Conservation (phyloP, 1,140 invertebrate species). For the Stegodyphus dumicola region DNA sequence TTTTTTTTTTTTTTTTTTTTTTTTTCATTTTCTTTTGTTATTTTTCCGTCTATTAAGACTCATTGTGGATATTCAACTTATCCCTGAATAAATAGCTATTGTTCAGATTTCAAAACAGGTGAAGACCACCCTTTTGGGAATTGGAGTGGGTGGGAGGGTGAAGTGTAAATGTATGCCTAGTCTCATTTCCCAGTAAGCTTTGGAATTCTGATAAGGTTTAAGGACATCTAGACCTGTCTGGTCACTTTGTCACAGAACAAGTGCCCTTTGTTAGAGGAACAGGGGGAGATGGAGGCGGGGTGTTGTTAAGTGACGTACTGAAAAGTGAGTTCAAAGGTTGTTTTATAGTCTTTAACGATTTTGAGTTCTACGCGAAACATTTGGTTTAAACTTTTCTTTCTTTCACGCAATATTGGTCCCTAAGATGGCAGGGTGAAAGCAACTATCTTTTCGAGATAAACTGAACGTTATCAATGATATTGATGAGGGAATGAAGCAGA, state of each 20-base stretch:
- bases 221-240: not conserved
- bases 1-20: no score
- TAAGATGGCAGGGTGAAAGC: not conserved
- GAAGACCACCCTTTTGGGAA: not conserved
- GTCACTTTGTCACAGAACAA: no score
- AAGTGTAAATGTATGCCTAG: no score
- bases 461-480: slow-evolving; percentile 6
- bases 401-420: no score
- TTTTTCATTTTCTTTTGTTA: no score
- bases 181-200: no score
- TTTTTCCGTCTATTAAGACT: not conserved
- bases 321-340: slow-evolving; percentile 2
- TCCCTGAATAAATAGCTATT: slow-evolving; percentile 2
- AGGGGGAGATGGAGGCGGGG: not conserved
- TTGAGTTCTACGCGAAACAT: no score
- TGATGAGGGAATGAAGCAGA: not conserved
- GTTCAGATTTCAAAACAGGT: not conserved
- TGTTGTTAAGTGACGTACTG: slow-evolving; percentile 2
- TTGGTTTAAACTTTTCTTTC: no score
- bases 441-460: slow-evolving; percentile 10
- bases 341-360: not conserved
- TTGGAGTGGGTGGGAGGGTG: not conserved
- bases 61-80: slow-evolving; percentile 2
- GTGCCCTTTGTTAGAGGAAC: not conserved
- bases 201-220: no score